Percentiles rank a stretch among this genome's conserved stretches.
Evolutionary conservation across 2,113 vertebrate genomes (phyloP).

Genomic region (Rattus rattus): DNA sequence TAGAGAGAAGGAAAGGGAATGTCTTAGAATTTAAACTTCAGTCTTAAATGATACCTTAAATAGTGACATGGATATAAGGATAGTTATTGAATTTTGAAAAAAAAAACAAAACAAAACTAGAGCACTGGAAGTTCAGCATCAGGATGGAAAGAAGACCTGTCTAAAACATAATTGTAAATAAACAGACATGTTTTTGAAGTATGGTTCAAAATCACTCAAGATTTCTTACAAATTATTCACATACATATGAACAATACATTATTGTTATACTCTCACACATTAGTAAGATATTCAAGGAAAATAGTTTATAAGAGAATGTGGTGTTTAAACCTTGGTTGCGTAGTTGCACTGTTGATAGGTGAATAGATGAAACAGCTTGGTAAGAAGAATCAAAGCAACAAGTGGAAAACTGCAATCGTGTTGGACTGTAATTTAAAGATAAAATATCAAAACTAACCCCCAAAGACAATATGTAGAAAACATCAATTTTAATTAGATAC

Average conservation of each 20-base stretch:
- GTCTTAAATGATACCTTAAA: neutral
- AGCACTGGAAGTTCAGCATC: neutral
- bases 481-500: neutral
- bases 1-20: neutral
- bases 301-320: neutral
- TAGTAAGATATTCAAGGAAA: neutral
- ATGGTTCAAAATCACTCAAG: neutral
- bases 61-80: neutral
- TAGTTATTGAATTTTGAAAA: neutral
- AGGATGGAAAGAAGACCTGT: neutral
- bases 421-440: neutral
- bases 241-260: neutral
- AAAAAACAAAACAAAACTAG: rapidly evolving
- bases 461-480: neutral
- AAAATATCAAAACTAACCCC: neutral
- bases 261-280: neutral
- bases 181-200: neutral
- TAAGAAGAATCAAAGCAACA: neutral
- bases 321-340: neutral
- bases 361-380: neutral
- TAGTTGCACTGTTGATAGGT: neutral
- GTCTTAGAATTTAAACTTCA: neutral
- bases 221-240: neutral
- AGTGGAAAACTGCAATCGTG: neutral
- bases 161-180: neutral